Conservation (phyloP, 2,113 vertebrate species). For the Triplophysa tibetana region DNA sequence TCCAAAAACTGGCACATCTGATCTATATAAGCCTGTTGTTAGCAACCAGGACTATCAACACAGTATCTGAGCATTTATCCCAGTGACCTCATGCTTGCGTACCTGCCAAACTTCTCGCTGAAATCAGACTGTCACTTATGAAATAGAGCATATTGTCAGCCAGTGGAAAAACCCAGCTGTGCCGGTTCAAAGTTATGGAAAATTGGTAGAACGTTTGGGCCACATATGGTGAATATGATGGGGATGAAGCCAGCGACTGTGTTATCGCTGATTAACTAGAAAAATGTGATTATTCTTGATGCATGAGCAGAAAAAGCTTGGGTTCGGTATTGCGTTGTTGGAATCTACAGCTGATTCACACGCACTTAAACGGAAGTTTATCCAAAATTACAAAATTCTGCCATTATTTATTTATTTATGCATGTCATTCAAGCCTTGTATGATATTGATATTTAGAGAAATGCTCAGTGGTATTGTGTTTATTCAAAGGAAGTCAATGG, state of each 20-base stretch:
- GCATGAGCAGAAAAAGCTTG: background rate
- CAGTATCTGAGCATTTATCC: slow-evolving; percentile 48
- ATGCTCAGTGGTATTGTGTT: no score
- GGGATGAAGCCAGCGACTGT: slow-evolving; percentile 14
- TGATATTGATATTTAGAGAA: no score
- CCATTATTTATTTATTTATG: no score
- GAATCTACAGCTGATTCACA: background rate
- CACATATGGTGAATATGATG: background rate
- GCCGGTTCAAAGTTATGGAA: slow-evolving; percentile 17
- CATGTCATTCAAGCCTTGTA: no score
- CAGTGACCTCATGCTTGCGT: slow-evolving; percentile 54
- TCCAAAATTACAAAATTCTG: no score
- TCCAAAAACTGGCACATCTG: slow-evolving; percentile 20
- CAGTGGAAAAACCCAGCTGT: slow-evolving; percentile 24
- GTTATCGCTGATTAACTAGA: background rate
- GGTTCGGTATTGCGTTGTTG: background rate
- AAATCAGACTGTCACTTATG: slow-evolving; percentile 31
- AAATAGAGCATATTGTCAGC: slow-evolving; percentile 14
- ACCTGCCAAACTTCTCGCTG: slow-evolving; percentile 46
- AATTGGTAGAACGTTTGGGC: background rate
- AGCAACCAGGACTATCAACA: slow-evolving; percentile 63
- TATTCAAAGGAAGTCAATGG: no score
- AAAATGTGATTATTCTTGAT: background rate
- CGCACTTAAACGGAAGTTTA: no score
- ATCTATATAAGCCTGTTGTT: slow-evolving; percentile 60